These are phyloP conservation scores for Stomatorhinus walkeri DNA, from an alignment of 2,797 vertebrate genomes.

Conservation along the genomic window DNA sequence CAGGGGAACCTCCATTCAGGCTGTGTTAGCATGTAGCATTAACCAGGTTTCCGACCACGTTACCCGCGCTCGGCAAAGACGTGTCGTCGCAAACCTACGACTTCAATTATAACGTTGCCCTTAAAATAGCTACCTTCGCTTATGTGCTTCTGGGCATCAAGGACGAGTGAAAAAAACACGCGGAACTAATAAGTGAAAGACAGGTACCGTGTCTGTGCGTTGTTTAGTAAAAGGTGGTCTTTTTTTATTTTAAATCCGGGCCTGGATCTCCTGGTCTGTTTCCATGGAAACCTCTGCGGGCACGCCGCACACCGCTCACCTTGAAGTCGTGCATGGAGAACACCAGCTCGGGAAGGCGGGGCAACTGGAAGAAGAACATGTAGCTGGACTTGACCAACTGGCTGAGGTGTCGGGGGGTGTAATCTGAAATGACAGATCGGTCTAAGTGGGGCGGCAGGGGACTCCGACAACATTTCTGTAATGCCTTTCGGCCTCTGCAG, in stretches of 20 bases:
- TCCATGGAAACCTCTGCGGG: neutral
- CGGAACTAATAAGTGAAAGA: neutral
- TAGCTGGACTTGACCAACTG: constrained; percentile 94
- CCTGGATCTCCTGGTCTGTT: neutral
- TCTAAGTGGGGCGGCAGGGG: constrained; percentile 7
- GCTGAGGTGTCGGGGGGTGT: constrained; percentile 83
- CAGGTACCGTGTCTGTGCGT: neutral
- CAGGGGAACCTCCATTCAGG: neutral
- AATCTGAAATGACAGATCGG: constrained; percentile 65
- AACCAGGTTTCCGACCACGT: neutral
- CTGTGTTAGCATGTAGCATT: neutral
- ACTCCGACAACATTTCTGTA: neutral
- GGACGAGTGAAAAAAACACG: neutral
- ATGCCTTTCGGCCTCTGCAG: neutral
- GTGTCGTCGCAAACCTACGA: neutral
- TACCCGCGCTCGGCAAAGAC: neutral
- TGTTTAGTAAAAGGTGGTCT: neutral
- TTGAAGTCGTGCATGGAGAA: constrained; percentile 98
- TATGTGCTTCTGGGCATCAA: neutral
- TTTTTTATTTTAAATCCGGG: neutral
- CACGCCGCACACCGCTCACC: constrained; percentile 60
- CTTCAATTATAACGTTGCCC: neutral
- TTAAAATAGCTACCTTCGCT: neutral
- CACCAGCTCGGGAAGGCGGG: constrained; percentile 93
- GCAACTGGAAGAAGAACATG: constrained; percentile 98